Conservation (phyloP, 2,113 vertebrate species). For the Gymnorhina tibicen region DNA sequence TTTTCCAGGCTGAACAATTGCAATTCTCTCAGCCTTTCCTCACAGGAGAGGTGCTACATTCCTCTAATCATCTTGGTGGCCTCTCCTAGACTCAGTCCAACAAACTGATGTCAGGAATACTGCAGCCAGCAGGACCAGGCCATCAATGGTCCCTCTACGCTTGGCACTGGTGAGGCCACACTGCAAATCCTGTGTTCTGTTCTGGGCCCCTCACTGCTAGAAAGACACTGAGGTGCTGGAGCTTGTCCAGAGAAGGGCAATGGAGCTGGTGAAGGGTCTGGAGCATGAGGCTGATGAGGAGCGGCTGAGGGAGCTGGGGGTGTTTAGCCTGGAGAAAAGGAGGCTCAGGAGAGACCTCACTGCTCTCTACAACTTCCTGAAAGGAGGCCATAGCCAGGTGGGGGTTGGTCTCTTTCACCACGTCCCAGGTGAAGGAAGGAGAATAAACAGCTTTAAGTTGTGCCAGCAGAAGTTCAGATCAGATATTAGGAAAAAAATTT, state of each 20-base stretch:
- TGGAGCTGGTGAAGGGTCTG: background rate
- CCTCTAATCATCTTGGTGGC: background rate
- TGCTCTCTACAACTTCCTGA: background rate
- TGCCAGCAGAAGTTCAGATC: background rate
- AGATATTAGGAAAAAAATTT: background rate
- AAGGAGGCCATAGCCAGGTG: background rate
- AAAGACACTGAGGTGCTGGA: accelerated
- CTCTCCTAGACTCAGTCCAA: background rate
- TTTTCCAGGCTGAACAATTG: background rate
- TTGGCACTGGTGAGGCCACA: background rate
- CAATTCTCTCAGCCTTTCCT: background rate
- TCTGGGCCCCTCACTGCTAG: background rate
- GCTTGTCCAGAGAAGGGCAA: background rate
- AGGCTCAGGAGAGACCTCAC: background rate
- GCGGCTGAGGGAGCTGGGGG: background rate
- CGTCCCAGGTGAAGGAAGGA: background rate
- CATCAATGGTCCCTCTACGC: no score
- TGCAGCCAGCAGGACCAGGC: background rate
- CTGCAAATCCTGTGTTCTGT: background rate
- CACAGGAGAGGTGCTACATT: background rate
- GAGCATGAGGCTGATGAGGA: background rate
- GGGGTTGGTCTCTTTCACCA: background rate
- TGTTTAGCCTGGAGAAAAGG: background rate
- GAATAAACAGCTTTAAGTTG: background rate
- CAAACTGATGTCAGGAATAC: background rate